Base-by-base conservation (phyloP, 2,797 vertebrate species). In the Lithobates sylvaticus region DNA sequence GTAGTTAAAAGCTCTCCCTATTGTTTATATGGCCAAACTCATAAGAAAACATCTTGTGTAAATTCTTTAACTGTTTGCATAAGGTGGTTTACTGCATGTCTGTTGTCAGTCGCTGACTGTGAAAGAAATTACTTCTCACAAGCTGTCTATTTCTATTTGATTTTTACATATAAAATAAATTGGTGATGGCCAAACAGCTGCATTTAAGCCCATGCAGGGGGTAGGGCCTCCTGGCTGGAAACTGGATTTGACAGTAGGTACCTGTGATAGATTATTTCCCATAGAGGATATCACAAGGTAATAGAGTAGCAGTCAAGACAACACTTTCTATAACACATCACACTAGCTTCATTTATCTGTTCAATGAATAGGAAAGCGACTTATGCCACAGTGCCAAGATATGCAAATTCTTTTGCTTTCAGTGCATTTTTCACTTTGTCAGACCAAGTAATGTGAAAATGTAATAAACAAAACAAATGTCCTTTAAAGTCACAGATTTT, bases 321-420 rank as follows among this genome's bases (percentile, higher is more conserved):
- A 88, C 81, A 80, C 84, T 93, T 92, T 90, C 86, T 86, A 85
- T 88, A 91, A 91, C 89, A 88, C 84, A 90, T 91, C 88, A 83
- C 89, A 88, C 18, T 71, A 88, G 77, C 89, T 94, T 94, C 90
- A 93, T 94, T 95, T 94, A 93, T 92, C 91, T 94, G 90, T 93
- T 94, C 91, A 94, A 89, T 93, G 92, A 93, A 91, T 92, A 93
- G 89, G 91, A 95, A 94, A 94, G 89, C 89, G 93, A 91, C 91
- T 93, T 93, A 93, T 92, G 86, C 83, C 88, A 78, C 65, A 88
- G 70, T 90, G 88, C 85, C 88, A 91, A 90, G 89, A 92, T 91
- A 89, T 68, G 74, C 86, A 90, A 88, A 91, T 93, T 90, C 88
- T 91, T 92, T 90, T 87, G 89, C 73, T 78, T 92, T 72, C 90